Base-by-base conservation (phyloP, 2,797 vertebrate genomes). In the Acridotheres tristis region DNA sequence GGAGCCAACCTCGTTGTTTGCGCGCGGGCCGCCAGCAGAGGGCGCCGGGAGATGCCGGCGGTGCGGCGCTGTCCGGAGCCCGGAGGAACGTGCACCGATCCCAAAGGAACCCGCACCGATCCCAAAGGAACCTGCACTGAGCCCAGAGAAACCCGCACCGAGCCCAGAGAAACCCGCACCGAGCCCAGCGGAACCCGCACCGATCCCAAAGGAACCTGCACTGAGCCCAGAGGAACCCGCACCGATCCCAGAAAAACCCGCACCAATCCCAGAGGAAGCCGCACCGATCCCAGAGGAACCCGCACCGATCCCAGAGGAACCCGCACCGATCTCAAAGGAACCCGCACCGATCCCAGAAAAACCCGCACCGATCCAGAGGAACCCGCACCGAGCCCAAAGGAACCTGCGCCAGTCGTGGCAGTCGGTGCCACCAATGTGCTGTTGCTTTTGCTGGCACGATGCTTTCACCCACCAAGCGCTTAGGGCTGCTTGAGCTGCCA, bases 351-450 rank as follows among this genome's bases (percentile, higher is more conserved):
- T 3, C 51, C 40, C 51, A 34, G 34, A 29, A 19, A 5, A 68
- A 13, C 47, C 27, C 2, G 4, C 15, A 1, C 20, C 13, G 2
- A 9, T 3, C 40, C 51, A 34, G 34, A 29, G 26, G 7, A 68
- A 13, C 47, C 27, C 2, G 4, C 15, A 1, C 21, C 5, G 4
- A 4, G 12, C 42, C 43, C 45, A 21, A 16, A 27, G 65, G 10
- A 21, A 2, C n/a, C 32, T 23, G 5, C 19, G 0, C 18, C 36
- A 4, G 5, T 13, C 4, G 29, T 13, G 40, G 10, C 16, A 29
- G 26, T 47, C 2, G 3, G 36, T 14, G 38, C 11, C 59, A 20
- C 3, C 12, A 7, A 1, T 8, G 17, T 4, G 6, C 16, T 13
- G 53, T 13, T 36, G 29, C 17, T 7, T 17, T 87, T 50, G 38